These are phyloP conservation scores for Spisula solida DNA, from an alignment of 2,888 invertebrate species.

Conservation along the genomic window DNA sequence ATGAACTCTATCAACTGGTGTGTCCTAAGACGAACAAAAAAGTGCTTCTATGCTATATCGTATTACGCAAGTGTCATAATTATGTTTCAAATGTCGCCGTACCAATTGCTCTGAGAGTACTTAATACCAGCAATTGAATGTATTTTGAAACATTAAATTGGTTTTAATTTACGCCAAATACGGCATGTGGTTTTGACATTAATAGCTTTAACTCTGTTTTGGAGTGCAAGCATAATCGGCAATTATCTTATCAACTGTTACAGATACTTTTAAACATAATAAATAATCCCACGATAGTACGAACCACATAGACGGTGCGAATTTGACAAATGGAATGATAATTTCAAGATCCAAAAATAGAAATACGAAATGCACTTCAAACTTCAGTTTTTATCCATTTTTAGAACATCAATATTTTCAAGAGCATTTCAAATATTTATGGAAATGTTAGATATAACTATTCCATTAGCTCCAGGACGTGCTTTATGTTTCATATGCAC, in stretches of 20 bases:
- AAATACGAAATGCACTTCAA: not conserved
- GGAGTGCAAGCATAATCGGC: not conserved
- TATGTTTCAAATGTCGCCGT: not conserved
- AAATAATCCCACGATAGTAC: not conserved
- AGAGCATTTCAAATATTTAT: not conserved
- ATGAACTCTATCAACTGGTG: not conserved
- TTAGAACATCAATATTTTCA: not conserved
- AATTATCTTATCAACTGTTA: conserved; percentile 1
- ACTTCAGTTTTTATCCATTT: not conserved
- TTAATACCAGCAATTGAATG: not conserved
- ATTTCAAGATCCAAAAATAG: not conserved
- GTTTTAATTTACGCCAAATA: not conserved
- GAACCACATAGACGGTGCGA: not conserved
- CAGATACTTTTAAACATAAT: not conserved
- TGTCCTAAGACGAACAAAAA: not conserved
- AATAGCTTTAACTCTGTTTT: not conserved
- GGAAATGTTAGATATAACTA: too few relatives aligned
- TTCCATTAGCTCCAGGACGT: too few relatives aligned
- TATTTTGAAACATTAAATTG: not conserved
- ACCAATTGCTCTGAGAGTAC: not conserved
- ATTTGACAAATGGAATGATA: not conserved
- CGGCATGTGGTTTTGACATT: not conserved
- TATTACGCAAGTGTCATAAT: not conserved
- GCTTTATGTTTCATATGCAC: too few relatives aligned
- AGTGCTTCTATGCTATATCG: not conserved